Evolutionary conservation across 2,888 invertebrate genomes (phyloP).

Genomic region (Nysson spinosus): DNA sequence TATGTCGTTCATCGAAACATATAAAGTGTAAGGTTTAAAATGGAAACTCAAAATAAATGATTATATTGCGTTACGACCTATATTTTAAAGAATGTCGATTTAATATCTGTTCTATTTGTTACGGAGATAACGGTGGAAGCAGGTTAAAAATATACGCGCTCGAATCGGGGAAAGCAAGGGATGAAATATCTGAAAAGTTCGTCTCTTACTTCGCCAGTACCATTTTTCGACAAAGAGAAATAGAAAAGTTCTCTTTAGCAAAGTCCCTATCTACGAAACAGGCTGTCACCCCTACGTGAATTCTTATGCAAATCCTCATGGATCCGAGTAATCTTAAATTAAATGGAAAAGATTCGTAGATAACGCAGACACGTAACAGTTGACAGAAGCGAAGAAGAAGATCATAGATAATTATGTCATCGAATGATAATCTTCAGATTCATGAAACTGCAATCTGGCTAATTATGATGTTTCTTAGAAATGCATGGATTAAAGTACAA

Average conservation of each 20-base stretch:
- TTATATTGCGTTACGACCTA: not conserved
- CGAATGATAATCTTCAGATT: too few species aligned
- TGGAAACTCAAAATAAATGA: not conserved
- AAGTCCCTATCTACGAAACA: slow-evolving; percentile 32
- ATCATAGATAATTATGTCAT: too few species aligned
- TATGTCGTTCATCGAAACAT: slow-evolving; percentile 50
- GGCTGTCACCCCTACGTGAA: slow-evolving; percentile 31
- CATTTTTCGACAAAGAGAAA: slow-evolving; percentile 28
- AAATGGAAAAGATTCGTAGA: slow-evolving; percentile 44
- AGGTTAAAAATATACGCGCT: slow-evolving; percentile 25
- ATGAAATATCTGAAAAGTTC: slow-evolving; percentile 7
- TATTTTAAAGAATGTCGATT: not conserved
- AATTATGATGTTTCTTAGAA: too few species aligned
- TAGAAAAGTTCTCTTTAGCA: slow-evolving; percentile 44
- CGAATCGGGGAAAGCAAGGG: not conserved
- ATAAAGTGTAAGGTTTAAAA: slow-evolving; percentile 35
- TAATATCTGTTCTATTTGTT: slow-evolving; percentile 8
- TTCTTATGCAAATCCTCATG: slow-evolving; percentile 52
- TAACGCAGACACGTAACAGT: slow-evolving; percentile 7
- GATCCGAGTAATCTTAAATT: slow-evolving; percentile 50
- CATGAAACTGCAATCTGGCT: too few species aligned
- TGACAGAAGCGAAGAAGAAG: too few species aligned
- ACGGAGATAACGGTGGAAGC: not conserved
- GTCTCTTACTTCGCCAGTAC: not conserved
- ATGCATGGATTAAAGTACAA: too few species aligned